A percentile compares a stretch with the other conserved stretches of the same genome.
These are phyloP conservation scores for Ophiodon elongatus DNA, from an alignment of 2,113 vertebrate species.

Conservation along the genomic window DNA sequence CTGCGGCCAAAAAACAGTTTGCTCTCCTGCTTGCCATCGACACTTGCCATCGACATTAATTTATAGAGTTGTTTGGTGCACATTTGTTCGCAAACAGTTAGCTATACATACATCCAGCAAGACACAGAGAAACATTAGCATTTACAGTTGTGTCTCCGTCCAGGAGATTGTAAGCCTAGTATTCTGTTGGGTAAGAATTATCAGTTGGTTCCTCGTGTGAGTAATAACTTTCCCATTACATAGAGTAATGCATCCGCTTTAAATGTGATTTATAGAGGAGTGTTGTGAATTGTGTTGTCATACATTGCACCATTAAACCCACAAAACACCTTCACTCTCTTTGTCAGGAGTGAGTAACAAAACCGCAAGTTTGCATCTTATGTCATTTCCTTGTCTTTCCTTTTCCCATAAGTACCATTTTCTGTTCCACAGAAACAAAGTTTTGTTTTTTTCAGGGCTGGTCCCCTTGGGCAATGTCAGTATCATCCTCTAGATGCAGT, in stretches of 20 bases:
- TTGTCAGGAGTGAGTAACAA: constrained; percentile 1
- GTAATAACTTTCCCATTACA: background rate
- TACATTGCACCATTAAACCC: background rate
- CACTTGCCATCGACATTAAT: no score
- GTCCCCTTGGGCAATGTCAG: constrained; percentile 27
- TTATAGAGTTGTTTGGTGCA: no score
- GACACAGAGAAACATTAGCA: background rate
- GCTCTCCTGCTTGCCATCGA: no score
- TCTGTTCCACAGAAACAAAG: constrained; percentile 20
- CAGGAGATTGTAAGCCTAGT: background rate
- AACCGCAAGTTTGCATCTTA: constrained; percentile 8
- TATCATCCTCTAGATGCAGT: constrained; percentile 31
- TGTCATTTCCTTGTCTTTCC: constrained; percentile 17
- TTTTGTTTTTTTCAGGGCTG: background rate
- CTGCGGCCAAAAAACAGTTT: no score
- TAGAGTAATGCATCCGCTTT: background rate
- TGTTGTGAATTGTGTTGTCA: background rate
- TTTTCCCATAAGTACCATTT: constrained; percentile 30
- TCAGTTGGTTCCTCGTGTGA: background rate
- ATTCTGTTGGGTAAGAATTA: background rate
- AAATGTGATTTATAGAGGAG: background rate
- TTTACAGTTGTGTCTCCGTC: background rate
- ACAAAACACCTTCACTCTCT: constrained; percentile 4
- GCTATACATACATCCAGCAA: background rate
- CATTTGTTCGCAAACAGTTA: no score